Evolutionary conservation across 2,888 invertebrate species (phyloP), one percentile per base, ranked within the genome.

Genomic region (Norana najaformis): DNA sequence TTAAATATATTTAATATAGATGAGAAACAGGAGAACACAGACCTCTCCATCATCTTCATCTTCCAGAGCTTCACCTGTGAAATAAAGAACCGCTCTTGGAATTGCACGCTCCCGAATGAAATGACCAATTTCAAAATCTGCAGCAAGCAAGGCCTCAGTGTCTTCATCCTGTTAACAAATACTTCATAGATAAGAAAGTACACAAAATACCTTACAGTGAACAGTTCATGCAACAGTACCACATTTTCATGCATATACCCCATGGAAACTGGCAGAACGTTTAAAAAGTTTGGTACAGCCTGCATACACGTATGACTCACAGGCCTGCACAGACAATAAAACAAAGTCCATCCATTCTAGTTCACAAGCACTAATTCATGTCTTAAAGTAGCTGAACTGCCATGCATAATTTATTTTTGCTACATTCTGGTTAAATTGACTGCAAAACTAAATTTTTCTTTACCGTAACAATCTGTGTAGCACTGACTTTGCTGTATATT

Each of bases 121-220:
- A 95, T 99, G 99, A 6, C 99, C 99, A 95, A 99, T 97, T 96
- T 99, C 99, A 95, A 98, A 99, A 96, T 99, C 99, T 90, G 97
- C 97, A 20, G 98, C 97, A 92, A 99, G 95, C 92, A 98, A 96
- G 93, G 97, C 96, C 95, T 97, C 97, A 85, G 97, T 96, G 92
- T 98, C 98, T 90, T 98, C 98, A 94, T 98, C 98, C 94, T 95
- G 91, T 11, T 90, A 91, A 30, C 39, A 37, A 89, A 88, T 23
- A 37, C 23, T 85, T 20, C 37, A 36, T 37, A 8, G 30, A 88
- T 88, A 35, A 37, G 37, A 11, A 16, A 36, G 37, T 88, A 36
- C 6, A 37, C 13, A 36, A 36, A n/a, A 38, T 34, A 36, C 11
- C 35, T 37, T 1, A 88, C 35, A 85, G 20, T 36, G 35, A 36